Conservation (phyloP, 2,113 vertebrate genomes). For the Maccullochella peelii region DNA sequence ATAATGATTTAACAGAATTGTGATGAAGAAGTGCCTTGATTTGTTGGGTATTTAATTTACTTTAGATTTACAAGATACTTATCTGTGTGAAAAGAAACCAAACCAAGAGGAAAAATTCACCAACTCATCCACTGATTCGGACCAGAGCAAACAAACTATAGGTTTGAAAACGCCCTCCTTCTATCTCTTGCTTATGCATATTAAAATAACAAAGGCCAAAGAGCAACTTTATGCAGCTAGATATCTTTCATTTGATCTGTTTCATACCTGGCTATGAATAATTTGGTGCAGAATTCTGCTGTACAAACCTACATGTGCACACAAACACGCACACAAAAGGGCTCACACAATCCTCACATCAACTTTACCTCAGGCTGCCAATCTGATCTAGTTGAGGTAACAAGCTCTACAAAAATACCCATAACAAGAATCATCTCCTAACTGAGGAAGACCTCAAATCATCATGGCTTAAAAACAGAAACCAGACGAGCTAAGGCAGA, state of each 20-base stretch:
- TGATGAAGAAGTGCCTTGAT: not conserved
- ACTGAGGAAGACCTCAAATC: conserved; percentile 21
- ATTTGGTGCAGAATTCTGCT: not conserved
- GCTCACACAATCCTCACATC: not conserved
- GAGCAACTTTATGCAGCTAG: not conserved
- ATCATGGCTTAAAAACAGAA: conserved; percentile 38
- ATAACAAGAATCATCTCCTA: not conserved
- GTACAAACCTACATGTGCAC: not conserved
- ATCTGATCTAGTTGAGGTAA: conserved; percentile 4
- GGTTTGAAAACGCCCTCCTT: not conserved
- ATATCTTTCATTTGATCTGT: not conserved
- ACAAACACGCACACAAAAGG: not conserved
- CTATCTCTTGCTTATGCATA: not conserved
- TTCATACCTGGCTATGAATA: not conserved
- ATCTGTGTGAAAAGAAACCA: too few species aligned
- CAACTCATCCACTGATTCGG: not conserved
- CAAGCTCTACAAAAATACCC: not conserved
- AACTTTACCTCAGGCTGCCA: conserved; percentile 1
- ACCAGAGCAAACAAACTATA: not conserved
- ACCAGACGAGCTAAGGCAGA: conserved; percentile 31
- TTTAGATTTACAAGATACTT: too few species aligned
- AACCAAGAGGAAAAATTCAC: not conserved
- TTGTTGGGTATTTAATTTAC: not conserved
- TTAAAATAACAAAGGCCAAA: not conserved
- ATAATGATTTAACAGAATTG: not conserved